Base-by-base conservation (phyloP, 2,113 vertebrate species). In the Mungos mungo region DNA sequence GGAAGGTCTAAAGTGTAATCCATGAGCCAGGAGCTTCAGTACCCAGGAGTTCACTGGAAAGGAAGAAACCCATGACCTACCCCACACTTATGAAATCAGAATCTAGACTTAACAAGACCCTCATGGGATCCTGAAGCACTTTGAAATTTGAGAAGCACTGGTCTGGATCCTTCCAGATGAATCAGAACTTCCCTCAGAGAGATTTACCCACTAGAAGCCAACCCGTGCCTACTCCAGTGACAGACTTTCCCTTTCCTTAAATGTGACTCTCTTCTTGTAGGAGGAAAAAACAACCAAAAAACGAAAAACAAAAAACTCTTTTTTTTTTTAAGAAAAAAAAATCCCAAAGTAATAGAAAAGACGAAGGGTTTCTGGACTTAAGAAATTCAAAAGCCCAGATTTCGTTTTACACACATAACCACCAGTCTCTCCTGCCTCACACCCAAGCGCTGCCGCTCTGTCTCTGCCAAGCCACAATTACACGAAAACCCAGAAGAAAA, bases 401-500 rank as follows among this genome's bases (percentile, higher is more conserved):
- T 96, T 90, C 54, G 14, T 91, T 77, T 66, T 90, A 77, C 54
- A 95, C 88, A 25, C 79, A 33, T 54, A 96, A 96, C 96, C 95
- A 90, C 90, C 92, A 71, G 66, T 77, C 54, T 79, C 68, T 84
- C 92, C 21, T 4, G n/a, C 60, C 77, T 96, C 95, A 94, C 84
- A 84, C 92, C 92, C 94, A 95, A 88, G 47, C 38, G 93, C 85
- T 94, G 38, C 21, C 14, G 65, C 68, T 65, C 38, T 0, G 16
- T 71, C 57, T 79, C 80, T 90, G 96, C 94, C 97, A 96, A 97
- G 88, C 97, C 94, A 79, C 88, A 88, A 27, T 18, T 66, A 60
- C 90, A 57, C 1, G 35, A 81, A 92, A 88, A 84, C 33, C 52
- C 87, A 69, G 92, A 85, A 88, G 83, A 18, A 69, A 85, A 97